These are phyloP conservation scores for Leptopilina myrica DNA, from an alignment of 2,888 invertebrate species.

Conservation along the genomic window DNA sequence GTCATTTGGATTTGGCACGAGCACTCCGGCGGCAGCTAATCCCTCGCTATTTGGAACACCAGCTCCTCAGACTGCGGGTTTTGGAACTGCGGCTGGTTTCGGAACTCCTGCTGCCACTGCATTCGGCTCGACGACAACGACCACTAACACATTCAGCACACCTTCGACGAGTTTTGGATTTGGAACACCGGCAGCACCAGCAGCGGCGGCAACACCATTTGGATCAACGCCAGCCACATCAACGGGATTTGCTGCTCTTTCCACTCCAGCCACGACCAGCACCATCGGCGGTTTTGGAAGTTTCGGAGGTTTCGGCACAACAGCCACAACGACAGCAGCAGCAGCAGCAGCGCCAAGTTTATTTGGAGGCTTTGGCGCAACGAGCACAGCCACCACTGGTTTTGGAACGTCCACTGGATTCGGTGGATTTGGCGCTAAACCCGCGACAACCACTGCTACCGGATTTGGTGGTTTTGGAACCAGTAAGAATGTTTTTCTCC, in stretches of 20 bases:
- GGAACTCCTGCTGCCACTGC: constrained; percentile 76
- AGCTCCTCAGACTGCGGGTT: constrained; percentile 71
- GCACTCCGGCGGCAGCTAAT: constrained; percentile 78
- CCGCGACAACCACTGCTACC: constrained; percentile 75
- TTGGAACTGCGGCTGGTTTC: constrained; percentile 77
- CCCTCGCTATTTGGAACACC: constrained; percentile 77
- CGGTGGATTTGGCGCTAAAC: constrained; percentile 78
- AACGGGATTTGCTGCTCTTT: constrained; percentile 67
- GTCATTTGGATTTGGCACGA: constrained; percentile 74
- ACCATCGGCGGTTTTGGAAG: constrained; percentile 67
- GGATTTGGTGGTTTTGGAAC: constrained; percentile 76
- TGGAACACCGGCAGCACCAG: constrained; percentile 67
- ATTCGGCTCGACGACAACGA: constrained; percentile 76
- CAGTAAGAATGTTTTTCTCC: constrained; percentile 47
- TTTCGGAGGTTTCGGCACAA: constrained; percentile 70
- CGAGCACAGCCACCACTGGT: constrained; percentile 73
- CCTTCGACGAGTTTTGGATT: constrained; percentile 71
- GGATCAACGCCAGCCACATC: constrained; percentile 67
- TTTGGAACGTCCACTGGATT: constrained; percentile 76
- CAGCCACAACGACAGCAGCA: constrained; percentile 68
- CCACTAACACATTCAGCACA: constrained; percentile 60
- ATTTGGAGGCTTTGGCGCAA: constrained; percentile 78
- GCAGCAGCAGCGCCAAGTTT: constrained; percentile 74
- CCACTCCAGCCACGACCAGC: constrained; percentile 63
- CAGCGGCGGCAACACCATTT: constrained; percentile 63